These are phyloP conservation scores for Athrips mouffetella DNA, from an alignment of 2,888 invertebrate species.

Conservation along the genomic window DNA sequence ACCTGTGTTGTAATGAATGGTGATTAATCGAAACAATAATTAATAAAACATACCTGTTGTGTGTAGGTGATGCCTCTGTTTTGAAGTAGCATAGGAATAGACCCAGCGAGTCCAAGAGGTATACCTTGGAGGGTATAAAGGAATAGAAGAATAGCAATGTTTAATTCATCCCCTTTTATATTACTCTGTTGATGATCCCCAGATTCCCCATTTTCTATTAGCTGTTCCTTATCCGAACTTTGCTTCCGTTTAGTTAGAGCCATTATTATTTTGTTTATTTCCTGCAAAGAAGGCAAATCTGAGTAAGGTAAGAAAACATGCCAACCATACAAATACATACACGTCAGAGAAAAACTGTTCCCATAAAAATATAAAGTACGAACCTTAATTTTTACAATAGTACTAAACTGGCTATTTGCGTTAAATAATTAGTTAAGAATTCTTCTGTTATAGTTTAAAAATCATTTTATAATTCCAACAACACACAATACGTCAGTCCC, in stretches of 20 bases:
- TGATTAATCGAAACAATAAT: not conserved
- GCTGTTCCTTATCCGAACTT: constrained; percentile 55
- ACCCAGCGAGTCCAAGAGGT: constrained; percentile 95
- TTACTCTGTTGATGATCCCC: constrained; percentile 53
- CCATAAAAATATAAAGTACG: constrained; percentile 20
- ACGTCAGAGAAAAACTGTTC: constrained; percentile 48
- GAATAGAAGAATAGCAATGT: constrained; percentile 92
- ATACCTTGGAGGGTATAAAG: constrained; percentile 97
- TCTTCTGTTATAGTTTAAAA: too few species aligned
- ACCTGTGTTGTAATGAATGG: too few species aligned
- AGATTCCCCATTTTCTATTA: constrained; percentile 64
- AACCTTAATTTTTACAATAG: constrained; percentile 60
- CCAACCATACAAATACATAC: constrained; percentile 53
- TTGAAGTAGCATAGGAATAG: constrained; percentile 96
- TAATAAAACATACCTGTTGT: constrained; percentile 82
- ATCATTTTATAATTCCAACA: too few species aligned
- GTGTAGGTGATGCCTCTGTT: constrained; percentile 95
- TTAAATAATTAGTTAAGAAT: not conserved
- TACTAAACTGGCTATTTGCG: not conserved
- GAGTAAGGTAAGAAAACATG: constrained; percentile 14
- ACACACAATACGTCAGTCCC: too few species aligned
- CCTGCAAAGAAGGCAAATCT: constrained; percentile 39
- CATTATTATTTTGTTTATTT: constrained; percentile 56
- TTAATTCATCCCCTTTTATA: constrained; percentile 85
- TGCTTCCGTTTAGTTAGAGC: constrained; percentile 65